Evolutionary conservation across 92 coral and sea anemone genomes (phyloP), one percentile per base, ranked within the genome.

Genomic region (Scolanthus callimorphus): DNA sequence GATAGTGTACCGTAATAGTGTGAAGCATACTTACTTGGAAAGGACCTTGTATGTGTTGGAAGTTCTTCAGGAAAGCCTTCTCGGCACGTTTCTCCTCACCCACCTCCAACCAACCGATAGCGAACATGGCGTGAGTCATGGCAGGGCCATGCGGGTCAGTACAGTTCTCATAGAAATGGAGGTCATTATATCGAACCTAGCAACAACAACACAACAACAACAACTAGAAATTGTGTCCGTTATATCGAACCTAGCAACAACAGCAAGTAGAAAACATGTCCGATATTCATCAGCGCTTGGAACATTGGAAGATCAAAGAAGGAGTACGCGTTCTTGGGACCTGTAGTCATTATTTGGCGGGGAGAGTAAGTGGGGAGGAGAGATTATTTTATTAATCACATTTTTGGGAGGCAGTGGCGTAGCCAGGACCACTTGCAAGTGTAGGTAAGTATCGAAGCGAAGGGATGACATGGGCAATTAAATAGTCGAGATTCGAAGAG

Each of bases 101-200:
- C 6, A 73, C 71, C 37, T 87, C 95, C 65, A 87, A 51, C 95
- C 95, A 87, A 19, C 95, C 95, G 60, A 87, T 77, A 25, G 90
- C 83, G 52, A 79, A 71, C 95, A 87, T 87, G 26, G 95, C 77
- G 19, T 87, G 85, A 0, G 95, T 82, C 95, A 87, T 87, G 26
- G 95, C 95, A 0, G 95, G 95, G 2, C 95, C 95, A 22, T 41
- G 27, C 0, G 66, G 55, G 56, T 87, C 77, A 26, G 95, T 82
- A 44, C 72, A 55, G 31, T 64, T 68, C 64, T 82, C 83, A 49
- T 87, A 87, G 30, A 57, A 48, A 0, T 31, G 27, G 11, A 87
- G 59, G 52, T 87, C 95, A 30, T 87, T 87, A 25, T 67, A 53
- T 27, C 95, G 95, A 15, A 81, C 95, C 90, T 87, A 48, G n/a